phyloP scores from a whole-genome alignment of 1,140 invertebrate species.

The Drosophila burlai region DNA sequence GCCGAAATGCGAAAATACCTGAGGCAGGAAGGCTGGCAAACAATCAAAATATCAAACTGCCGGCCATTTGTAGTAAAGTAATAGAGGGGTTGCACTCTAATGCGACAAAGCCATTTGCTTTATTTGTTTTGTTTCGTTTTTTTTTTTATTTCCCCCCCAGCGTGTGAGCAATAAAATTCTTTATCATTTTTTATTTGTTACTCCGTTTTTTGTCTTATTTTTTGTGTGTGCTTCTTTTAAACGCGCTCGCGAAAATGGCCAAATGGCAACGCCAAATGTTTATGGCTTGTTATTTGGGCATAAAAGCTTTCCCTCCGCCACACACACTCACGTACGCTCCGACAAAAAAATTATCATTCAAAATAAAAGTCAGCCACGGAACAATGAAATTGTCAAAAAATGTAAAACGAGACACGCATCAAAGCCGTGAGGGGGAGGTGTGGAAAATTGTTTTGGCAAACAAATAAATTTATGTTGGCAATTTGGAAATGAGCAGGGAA shows the following conservation, averaged over 20 bases:
- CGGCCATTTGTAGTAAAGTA: slow-evolving; percentile 62
- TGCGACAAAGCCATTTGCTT: slow-evolving; percentile 77
- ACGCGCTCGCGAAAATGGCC: slow-evolving; percentile 70
- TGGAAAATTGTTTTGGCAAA: slow-evolving; percentile 64
- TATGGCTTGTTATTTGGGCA: slow-evolving; percentile 81
- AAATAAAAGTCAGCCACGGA: slow-evolving; percentile 65
- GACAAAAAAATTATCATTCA: slow-evolving; percentile 65
- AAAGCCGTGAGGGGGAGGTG: slow-evolving; percentile 27
- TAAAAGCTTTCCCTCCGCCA: slow-evolving; percentile 55
- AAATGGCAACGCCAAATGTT: slow-evolving; percentile 65
- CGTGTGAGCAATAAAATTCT: slow-evolving; percentile 78
- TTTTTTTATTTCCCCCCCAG: neutral
- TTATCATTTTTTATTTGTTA: slow-evolving; percentile 79
- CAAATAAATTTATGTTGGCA: slow-evolving; percentile 82
- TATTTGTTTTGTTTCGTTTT: slow-evolving; percentile 54
- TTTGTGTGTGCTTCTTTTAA: slow-evolving; percentile 11
- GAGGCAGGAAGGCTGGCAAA: slow-evolving; percentile 10
- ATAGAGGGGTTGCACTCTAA: slow-evolving; percentile 56
- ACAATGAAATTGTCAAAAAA: slow-evolving; percentile 82
- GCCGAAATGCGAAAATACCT: slow-evolving; percentile 38
- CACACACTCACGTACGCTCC: slow-evolving; percentile 6
- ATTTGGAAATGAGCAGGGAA: slow-evolving; percentile 67
- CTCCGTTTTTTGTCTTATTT: slow-evolving; percentile 15
- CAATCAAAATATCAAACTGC: slow-evolving; percentile 79
- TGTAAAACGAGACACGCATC: slow-evolving; percentile 80